These are phyloP conservation scores for Zygothrica quintamaculata DNA, from an alignment of 2,888 invertebrate species.

Conservation along the genomic window DNA sequence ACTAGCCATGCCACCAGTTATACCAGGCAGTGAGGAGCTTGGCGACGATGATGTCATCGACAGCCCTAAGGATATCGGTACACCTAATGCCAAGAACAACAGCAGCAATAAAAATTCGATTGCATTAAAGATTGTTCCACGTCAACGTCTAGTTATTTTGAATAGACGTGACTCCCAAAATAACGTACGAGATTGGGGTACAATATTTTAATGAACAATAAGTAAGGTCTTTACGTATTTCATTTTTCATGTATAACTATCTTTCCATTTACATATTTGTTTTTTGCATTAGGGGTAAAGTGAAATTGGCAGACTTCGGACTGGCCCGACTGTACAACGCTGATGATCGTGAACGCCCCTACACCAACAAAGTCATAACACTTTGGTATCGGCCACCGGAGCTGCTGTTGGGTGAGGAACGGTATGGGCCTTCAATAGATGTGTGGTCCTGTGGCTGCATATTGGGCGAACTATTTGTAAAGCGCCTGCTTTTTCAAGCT, in stretches of 20 bases:
- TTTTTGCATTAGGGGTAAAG: conserved; percentile 94
- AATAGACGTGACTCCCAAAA: conserved; percentile 91
- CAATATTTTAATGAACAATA: conserved; percentile 98
- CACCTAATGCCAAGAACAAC: conserved; percentile 87
- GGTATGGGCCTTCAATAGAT: conserved; percentile 98
- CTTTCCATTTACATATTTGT: background rate
- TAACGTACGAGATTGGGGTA: conserved; percentile 92
- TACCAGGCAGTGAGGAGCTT: conserved; percentile 92
- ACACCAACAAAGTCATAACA: conserved; percentile 99
- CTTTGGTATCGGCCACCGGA: conserved; percentile 99
- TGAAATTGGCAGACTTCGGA: conserved; percentile 99
- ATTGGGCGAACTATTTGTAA: conserved; percentile 97
- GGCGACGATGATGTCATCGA: conserved; percentile 89
- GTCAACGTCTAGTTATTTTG: conserved; percentile 92
- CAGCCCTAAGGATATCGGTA: conserved; percentile 84
- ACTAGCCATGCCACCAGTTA: conserved; percentile 96
- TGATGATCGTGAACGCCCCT: conserved; percentile 96
- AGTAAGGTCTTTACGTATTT: conserved; percentile 85
- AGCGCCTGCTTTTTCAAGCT: conserved; percentile 98
- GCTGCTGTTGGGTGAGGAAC: conserved; percentile 97
- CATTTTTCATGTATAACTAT: background rate
- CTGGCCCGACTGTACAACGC: conserved; percentile 97
- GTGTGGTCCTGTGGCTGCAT: conserved; percentile 99
- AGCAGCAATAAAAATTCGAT: conserved; percentile 31
- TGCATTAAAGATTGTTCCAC: conserved; percentile 73